Conservation (phyloP, 2,888 invertebrate species). For the Metopia argyrocephala region DNA sequence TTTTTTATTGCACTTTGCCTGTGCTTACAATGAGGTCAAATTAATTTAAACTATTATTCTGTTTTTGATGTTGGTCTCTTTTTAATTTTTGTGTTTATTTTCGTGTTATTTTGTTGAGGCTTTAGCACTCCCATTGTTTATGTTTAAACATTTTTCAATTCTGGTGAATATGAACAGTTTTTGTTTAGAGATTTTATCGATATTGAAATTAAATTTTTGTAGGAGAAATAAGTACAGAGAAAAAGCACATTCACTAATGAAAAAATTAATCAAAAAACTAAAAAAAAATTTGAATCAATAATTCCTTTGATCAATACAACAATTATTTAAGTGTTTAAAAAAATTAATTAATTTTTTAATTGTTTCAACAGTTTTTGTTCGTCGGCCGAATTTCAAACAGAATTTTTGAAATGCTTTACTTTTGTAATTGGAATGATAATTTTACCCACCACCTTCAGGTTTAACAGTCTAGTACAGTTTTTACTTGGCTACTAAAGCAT, state of each 20-base stretch:
- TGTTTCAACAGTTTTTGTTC: too few species aligned
- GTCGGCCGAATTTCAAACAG: too few species aligned
- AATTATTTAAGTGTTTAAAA: too few species aligned
- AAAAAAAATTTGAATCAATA: not conserved
- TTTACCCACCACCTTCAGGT: too few species aligned
- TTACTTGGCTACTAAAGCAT: too few species aligned
- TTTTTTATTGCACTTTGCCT: not conserved
- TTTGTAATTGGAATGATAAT: too few species aligned
- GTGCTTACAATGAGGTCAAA: conserved; percentile 56
- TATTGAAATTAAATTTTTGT: conserved; percentile 6
- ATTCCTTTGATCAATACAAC: too few species aligned
- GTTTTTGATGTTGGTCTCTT: not conserved
- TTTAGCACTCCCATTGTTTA: conserved; percentile 34
- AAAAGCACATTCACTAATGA: too few species aligned
- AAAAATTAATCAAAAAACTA: not conserved
- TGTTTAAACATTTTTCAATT: conserved; percentile 2
- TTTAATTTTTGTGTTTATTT: not conserved
- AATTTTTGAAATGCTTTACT: too few species aligned
- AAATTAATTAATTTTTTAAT: too few species aligned
- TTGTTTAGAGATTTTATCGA: not conserved
- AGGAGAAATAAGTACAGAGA: too few species aligned
- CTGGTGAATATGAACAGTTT: conserved; percentile 4
- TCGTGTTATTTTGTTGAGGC: not conserved
- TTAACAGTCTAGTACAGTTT: too few species aligned
- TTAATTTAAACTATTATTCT: conserved; percentile 39